Percentiles rank a stretch among this genome's conserved stretches.
Evolutionary conservation across 2,113 vertebrate species (phyloP).

Genomic region (Protobothrops flavoviridis): DNA sequence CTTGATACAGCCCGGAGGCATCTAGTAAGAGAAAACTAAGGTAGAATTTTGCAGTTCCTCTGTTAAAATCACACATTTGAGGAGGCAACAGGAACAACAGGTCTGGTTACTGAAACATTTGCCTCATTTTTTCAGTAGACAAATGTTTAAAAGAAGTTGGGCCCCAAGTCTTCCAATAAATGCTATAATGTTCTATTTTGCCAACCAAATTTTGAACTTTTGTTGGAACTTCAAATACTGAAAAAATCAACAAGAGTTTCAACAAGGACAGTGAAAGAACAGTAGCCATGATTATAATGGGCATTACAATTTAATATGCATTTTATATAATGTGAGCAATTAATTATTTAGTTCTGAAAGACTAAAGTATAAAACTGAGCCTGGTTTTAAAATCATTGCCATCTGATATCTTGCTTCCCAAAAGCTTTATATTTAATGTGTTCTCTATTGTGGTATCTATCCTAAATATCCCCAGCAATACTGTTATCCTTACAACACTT

Average conservation of each 20-base stretch:
- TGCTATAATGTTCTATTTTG: neutral
- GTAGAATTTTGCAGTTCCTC: neutral
- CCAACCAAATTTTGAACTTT: neutral
- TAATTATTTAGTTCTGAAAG: slow-evolving; percentile 21
- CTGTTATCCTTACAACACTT: slow-evolving; percentile 21
- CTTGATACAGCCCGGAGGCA: neutral
- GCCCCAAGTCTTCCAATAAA: slow-evolving; percentile 33
- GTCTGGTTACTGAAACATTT: neutral
- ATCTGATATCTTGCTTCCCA: slow-evolving; percentile 15
- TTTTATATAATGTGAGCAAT: slow-evolving; percentile 7
- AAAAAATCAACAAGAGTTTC: neutral
- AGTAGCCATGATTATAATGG: neutral
- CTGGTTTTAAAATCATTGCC: slow-evolving; percentile 4
- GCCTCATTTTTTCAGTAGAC: slow-evolving; percentile 19
- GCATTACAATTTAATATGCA: neutral
- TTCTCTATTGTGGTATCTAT: neutral
- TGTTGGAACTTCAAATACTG: neutral
- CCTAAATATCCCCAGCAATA: neutral
- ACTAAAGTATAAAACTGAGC: neutral
- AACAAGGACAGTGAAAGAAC: neutral
- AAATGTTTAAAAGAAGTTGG: neutral
- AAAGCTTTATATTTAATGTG: slow-evolving; percentile 4
- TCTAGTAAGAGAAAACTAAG: neutral
- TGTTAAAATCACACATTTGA: neutral
- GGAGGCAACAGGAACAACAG: neutral